Conservation (phyloP, 92 coral and sea anemone species). For the Pocillopora meandrina region DNA sequence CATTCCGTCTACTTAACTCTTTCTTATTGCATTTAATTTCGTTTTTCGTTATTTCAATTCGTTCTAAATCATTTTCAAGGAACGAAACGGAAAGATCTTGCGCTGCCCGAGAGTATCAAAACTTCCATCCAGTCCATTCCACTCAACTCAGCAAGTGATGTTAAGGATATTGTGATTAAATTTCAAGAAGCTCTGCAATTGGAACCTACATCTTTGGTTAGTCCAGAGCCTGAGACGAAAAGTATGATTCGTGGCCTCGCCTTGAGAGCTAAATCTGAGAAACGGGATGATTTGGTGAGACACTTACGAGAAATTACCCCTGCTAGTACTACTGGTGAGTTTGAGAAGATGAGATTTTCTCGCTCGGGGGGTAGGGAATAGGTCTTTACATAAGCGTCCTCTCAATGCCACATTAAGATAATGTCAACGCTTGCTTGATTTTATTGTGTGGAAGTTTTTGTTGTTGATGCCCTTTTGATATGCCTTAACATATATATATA, state of each 20-base stretch:
- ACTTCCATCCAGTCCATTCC: neutral
- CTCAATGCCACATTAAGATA: too few relatives aligned
- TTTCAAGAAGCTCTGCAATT: slow-evolving; percentile 7
- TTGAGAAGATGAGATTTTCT: neutral
- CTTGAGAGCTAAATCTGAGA: neutral
- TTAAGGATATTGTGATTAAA: neutral
- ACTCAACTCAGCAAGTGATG: neutral
- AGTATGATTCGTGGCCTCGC: neutral
- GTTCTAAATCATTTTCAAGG: neutral
- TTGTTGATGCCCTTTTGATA: too few relatives aligned
- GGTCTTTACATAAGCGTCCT: too few relatives aligned
- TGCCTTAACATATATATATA: too few relatives aligned
- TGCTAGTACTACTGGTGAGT: slow-evolving; percentile 7
- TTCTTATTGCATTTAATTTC: too few relatives aligned
- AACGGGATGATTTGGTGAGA: neutral
- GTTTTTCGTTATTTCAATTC: too few relatives aligned
- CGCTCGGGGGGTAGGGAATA: too few relatives aligned
- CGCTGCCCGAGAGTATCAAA: neutral
- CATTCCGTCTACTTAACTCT: too few relatives aligned
- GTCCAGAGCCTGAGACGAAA: neutral
- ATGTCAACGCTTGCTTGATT: too few relatives aligned
- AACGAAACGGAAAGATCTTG: neutral
- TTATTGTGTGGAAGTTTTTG: too few relatives aligned
- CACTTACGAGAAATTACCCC: slow-evolving; percentile 2
- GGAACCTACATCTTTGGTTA: neutral